Evolutionary conservation across 2,113 vertebrate genomes (phyloP).

Genomic region (Cyrtonyx montezumae): DNA sequence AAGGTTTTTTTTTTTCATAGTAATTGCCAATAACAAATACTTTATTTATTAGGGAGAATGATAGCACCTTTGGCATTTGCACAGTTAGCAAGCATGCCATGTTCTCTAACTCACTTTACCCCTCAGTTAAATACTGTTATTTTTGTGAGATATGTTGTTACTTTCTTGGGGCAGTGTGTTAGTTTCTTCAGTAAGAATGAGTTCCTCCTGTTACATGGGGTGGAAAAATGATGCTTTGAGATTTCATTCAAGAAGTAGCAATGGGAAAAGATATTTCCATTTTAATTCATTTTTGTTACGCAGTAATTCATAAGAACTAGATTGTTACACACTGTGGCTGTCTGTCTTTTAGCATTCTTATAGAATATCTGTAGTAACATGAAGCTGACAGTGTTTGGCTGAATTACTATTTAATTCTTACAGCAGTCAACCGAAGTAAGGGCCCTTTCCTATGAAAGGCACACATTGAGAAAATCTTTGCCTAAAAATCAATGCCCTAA

Average conservation of each 20-base stretch:
- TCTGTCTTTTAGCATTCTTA: background rate
- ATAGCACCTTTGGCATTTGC: background rate
- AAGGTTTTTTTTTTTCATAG: slow-evolving; percentile 35
- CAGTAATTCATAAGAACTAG: background rate
- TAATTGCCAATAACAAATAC: slow-evolving; percentile 52
- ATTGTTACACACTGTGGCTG: background rate
- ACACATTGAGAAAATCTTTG: background rate
- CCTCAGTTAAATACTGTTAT: background rate
- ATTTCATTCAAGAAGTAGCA: background rate
- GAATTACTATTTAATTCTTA: background rate
- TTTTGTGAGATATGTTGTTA: background rate
- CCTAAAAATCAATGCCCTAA: background rate
- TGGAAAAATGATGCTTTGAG: background rate
- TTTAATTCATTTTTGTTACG: background rate
- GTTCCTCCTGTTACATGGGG: background rate
- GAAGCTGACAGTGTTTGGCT: background rate
- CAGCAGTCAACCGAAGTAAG: background rate
- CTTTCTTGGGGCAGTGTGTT: background rate
- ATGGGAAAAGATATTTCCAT: background rate
- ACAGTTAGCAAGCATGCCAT: too few species aligned
- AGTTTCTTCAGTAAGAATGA: background rate
- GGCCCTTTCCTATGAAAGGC: background rate
- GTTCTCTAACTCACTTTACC: background rate
- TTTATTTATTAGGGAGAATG: slow-evolving; percentile 49
- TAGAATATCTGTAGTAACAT: background rate